A percentile compares a stretch with the other conserved stretches of the same genome.
Evolutionary conservation across 53 echinoderm and acorn worm species (phyloP).

Genomic region (Glandiceps talaboti): DNA sequence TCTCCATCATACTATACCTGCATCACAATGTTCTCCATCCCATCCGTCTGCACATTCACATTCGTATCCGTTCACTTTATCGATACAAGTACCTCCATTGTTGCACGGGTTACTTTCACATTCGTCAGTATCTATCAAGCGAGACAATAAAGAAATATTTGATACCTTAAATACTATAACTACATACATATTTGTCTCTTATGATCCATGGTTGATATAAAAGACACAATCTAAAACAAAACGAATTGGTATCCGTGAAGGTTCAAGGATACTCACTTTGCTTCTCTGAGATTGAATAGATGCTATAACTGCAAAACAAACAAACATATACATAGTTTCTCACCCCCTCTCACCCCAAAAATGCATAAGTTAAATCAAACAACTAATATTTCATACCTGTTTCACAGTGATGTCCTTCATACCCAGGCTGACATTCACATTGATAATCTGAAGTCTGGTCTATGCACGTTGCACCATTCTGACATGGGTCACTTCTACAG

Average conservation of each 20-base stretch:
- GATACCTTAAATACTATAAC: too few relatives aligned
- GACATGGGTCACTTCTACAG: slow-evolving; percentile 22
- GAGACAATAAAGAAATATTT: too few relatives aligned
- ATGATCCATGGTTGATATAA: too few relatives aligned
- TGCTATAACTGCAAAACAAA: too few relatives aligned
- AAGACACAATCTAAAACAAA: too few relatives aligned
- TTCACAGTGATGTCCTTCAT: slow-evolving; percentile 15
- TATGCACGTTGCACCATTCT: slow-evolving; percentile 19
- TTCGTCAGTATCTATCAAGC: background rate
- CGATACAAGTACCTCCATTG: background rate
- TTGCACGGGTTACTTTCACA: background rate
- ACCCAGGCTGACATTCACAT: slow-evolving; percentile 16
- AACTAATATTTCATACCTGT: slow-evolving; percentile 10
- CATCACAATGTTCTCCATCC: background rate
- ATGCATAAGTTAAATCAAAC: too few relatives aligned
- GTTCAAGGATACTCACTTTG: too few relatives aligned
- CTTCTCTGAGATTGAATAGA: too few relatives aligned
- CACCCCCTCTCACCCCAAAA: too few relatives aligned
- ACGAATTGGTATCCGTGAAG: too few relatives aligned
- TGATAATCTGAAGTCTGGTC: slow-evolving; percentile 6
- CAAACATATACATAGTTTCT: too few relatives aligned
- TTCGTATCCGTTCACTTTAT: background rate
- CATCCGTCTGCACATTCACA: background rate
- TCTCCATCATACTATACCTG: background rate
- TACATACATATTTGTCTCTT: too few relatives aligned